phyloP scores from a whole-genome alignment of 2,888 invertebrate species.

The Busseola fusca region DNA sequence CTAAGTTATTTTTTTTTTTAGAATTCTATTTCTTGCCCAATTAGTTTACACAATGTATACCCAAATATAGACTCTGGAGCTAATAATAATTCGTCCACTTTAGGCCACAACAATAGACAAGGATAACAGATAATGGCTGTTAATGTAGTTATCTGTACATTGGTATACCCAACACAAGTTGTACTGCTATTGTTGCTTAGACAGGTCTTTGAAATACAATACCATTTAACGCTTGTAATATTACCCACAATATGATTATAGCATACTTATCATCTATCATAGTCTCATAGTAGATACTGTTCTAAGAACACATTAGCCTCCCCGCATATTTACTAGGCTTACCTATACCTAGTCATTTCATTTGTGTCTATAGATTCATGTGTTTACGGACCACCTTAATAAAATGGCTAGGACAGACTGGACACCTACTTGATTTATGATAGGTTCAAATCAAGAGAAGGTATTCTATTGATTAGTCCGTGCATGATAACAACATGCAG shows the following conservation, averaged over 20 bases:
- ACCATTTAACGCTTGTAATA: not conserved
- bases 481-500: not conserved
- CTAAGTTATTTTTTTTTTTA: too few relatives aligned
- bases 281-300: not conserved
- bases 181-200: slow-evolving; percentile 31
- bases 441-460: not conserved
- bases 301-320: not conserved
- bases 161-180: slow-evolving; percentile 19
- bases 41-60: not conserved
- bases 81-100: slow-evolving; percentile 26
- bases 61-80: slow-evolving; percentile 20
- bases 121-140: slow-evolving; percentile 23
- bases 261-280: not conserved
- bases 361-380: not conserved
- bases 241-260: slow-evolving; percentile 6
- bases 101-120: slow-evolving; percentile 26
- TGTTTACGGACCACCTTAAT: not conserved
- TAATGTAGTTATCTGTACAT: slow-evolving; percentile 4
- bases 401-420: not conserved
- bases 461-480: not conserved
- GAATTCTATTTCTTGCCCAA: not conserved
- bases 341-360: too few relatives aligned
- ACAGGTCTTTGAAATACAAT: slow-evolving; percentile 17
- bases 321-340: not conserved
- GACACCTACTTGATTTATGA: not conserved